Base-by-base conservation (phyloP, 2,113 vertebrate genomes). In the Periophthalmus modestus region DNA sequence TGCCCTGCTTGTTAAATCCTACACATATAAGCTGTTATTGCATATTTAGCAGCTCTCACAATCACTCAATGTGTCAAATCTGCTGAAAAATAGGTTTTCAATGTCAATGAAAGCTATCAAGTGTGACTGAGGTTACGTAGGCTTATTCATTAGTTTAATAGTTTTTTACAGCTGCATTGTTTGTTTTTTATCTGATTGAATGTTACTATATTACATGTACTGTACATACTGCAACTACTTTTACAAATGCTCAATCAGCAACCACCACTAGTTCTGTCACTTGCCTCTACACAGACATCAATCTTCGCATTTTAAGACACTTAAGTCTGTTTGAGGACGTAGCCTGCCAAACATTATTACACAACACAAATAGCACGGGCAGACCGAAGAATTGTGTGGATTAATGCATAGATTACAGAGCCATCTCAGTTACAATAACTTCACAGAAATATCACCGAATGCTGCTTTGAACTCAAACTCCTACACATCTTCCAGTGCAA, bases 381-480 rank as follows among this genome's bases (percentile, higher is more conserved):
- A 59, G 47, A 69, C 19, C 12, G 46, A 47, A 21, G 52, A 76
- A 66, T 46, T 55, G 43, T n/a, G n/a, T n/a, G 54, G 79, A 85
- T 78, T 69, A 71, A 81, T 68, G 72, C n/a, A 7, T n/a, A 73
- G 67, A 66, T 63, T 76, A 66, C 7, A 61, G 54, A 68, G 69
- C 72, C 68, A 28, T 57, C 50, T 72, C 0, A n/a, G 16, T 48
- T 73, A 59, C 67, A 67, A 66, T 69, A 57, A 78, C 77, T 85
- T 83, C 69, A 79, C 78, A 68, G 66, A 72, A 85, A 71, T 68
- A 83, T 75, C 39, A 67, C 18, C 5, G 12, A 54, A 16, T 46
- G 65, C 18, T 58, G 3, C 65, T 39, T 77, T 79, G 73, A 81
- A 66, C 59, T 69, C 65, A 71, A 66, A 73, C 71, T 57, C 55